These are phyloP conservation scores for Diplolepis rosae DNA, from an alignment of 2,888 invertebrate species.

Conservation along the genomic window DNA sequence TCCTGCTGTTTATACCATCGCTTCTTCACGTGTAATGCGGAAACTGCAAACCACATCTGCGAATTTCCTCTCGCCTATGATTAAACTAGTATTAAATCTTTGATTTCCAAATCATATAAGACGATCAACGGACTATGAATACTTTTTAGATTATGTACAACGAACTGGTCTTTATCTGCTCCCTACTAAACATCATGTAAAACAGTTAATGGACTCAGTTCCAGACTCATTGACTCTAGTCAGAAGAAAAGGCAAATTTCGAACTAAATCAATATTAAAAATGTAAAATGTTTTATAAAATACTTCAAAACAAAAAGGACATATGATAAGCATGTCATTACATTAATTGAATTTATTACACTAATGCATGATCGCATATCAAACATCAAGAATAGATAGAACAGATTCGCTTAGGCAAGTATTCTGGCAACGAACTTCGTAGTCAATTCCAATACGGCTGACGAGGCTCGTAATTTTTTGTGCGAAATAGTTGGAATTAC, in stretches of 20 bases:
- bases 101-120: conserved; percentile 4
- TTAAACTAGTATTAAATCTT: conserved; percentile 18
- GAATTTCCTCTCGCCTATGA: conserved; percentile 19
- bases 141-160: too few relatives aligned
- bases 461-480: background rate
- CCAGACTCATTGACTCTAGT: too few relatives aligned
- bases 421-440: conserved; percentile 1
- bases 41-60: conserved; percentile 17
- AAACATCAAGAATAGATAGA: background rate
- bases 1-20: conserved; percentile 19
- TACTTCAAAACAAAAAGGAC: background rate
- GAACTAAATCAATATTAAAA: too few relatives aligned
- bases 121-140: conserved; percentile 22
- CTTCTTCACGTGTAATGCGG: conserved; percentile 29
- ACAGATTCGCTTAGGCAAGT: conserved; percentile 1
- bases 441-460: conserved; percentile 3
- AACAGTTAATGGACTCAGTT: too few relatives aligned
- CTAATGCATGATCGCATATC: background rate
- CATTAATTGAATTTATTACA: background rate
- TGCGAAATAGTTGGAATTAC: conserved; percentile 8
- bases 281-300: background rate
- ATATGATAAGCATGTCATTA: background rate
- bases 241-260: too few relatives aligned
- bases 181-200: too few relatives aligned
- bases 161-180: too few relatives aligned